Conservation (phyloP, 2,888 invertebrate species). For the Patella pellucida region DNA sequence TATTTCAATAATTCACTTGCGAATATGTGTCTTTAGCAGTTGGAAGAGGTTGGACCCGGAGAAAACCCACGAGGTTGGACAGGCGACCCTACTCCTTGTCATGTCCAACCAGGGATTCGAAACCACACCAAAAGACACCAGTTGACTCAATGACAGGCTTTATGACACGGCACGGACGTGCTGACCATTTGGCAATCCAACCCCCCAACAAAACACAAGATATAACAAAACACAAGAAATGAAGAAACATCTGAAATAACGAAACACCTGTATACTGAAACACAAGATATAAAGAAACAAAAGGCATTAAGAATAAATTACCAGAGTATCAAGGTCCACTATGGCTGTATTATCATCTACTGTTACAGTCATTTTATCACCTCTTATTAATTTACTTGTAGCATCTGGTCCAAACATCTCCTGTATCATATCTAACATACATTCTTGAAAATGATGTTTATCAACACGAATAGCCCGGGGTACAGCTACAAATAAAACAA, state of each 20-base stretch:
- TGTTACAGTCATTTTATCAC: constrained; percentile 86
- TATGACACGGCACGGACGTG: too few species aligned
- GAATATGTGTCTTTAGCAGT: too few species aligned
- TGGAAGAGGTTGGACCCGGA: too few species aligned
- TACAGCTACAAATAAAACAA: constrained; percentile 44
- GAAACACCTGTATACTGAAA: not conserved
- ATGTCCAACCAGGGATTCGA: too few species aligned
- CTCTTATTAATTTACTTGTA: constrained; percentile 93
- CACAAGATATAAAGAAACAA: not conserved
- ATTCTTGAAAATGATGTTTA: constrained; percentile 90
- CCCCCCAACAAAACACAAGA: constrained; percentile 2
- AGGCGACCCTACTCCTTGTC: too few species aligned
- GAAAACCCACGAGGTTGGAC: too few species aligned
- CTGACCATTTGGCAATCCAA: too few species aligned
- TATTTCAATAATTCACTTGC: too few species aligned
- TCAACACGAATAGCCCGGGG: constrained; percentile 81
- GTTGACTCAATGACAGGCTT: too few species aligned
- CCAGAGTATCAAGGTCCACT: constrained; percentile 86
- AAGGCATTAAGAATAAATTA: constrained; percentile 67
- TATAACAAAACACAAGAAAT: not conserved
- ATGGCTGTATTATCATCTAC: constrained; percentile 88
- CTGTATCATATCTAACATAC: constrained; percentile 88
- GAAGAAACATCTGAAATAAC: not conserved
- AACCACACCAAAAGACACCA: too few species aligned
- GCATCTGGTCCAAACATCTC: constrained; percentile 97